Conservation (phyloP, 53 echinoderm and acorn worm genomes). For the Holothuria scabra region DNA sequence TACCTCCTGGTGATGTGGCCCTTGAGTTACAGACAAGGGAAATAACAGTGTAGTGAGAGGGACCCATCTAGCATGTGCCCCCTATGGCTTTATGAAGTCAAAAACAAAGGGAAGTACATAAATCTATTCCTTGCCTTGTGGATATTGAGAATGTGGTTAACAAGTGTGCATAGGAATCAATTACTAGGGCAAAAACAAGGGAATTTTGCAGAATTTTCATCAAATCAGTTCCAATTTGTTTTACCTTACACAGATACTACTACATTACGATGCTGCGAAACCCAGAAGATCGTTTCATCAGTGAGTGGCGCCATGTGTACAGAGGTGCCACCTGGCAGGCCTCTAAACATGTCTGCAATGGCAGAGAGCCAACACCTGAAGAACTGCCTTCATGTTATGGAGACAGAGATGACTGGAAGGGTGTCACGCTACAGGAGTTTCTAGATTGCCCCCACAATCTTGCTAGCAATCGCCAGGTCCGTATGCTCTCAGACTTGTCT, state of each 20-base stretch:
- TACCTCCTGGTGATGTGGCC: too few species aligned
- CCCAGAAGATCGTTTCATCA: conserved; percentile 78
- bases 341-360: conserved; percentile 86
- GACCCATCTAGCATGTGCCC: too few species aligned
- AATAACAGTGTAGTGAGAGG: too few species aligned
- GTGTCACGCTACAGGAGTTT: conserved; percentile 81
- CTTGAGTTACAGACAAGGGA: too few species aligned
- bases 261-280: conserved; percentile 91
- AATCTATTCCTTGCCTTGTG: too few species aligned
- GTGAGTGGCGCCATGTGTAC: conserved; percentile 92
- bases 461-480: conserved; percentile 84
- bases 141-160: too few species aligned
- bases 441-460: conserved; percentile 77
- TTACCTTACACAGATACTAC: conserved; percentile 70
- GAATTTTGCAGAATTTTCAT: too few species aligned
- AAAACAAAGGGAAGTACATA: too few species aligned
- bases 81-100: too few species aligned
- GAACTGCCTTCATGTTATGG: conserved; percentile 73
- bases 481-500: conserved; percentile 89
- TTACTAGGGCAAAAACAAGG: too few species aligned
- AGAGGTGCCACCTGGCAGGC: conserved; percentile 91
- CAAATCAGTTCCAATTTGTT: too few species aligned
- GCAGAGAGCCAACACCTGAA: conserved; percentile 54
- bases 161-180: too few species aligned
- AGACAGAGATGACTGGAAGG: conserved; percentile 67